Evolutionary conservation across 1,140 invertebrate genomes (phyloP).

Genomic region (Zaprionus africanus): DNA sequence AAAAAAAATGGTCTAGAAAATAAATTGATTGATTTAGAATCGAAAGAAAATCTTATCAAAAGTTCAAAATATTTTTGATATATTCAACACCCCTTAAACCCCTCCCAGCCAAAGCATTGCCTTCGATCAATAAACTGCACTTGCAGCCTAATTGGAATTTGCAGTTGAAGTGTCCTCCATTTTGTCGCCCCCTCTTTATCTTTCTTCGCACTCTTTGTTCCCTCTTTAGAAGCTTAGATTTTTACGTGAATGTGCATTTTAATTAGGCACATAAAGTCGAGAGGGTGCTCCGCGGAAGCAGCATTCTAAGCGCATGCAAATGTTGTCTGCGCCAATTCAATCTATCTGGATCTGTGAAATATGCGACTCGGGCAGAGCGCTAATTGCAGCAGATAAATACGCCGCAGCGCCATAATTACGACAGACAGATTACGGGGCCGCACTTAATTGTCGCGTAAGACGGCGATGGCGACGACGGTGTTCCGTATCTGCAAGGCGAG

Average conservation of each 20-base stretch:
- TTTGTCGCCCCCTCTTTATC: too few species aligned
- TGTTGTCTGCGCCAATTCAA: slow-evolving; percentile 55
- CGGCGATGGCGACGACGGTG: slow-evolving; percentile 72
- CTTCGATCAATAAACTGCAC: slow-evolving; percentile 12
- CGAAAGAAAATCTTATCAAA: too few species aligned
- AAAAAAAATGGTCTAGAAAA: too few species aligned
- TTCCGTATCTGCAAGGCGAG: slow-evolving; percentile 48
- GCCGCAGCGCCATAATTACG: slow-evolving; percentile 77
- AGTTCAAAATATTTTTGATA: too few species aligned
- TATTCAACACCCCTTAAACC: too few species aligned
- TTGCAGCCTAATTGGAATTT: slow-evolving; percentile 1
- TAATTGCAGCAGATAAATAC: slow-evolving; percentile 79
- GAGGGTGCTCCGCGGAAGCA: neutral
- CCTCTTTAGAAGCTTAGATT: neutral
- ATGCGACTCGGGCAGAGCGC: slow-evolving; percentile 63
- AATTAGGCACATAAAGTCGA: slow-evolving; percentile 50
- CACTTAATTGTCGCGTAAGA: slow-evolving; percentile 68
- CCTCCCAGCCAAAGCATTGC: neutral
- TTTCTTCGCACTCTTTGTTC: neutral
- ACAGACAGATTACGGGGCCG: slow-evolving; percentile 72
- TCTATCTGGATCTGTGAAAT: slow-evolving; percentile 65
- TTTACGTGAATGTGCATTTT: slow-evolving; percentile 36
- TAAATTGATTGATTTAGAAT: too few species aligned
- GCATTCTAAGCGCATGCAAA: slow-evolving; percentile 47
- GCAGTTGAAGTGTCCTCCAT: neutral